phyloP scores from a whole-genome alignment of 2,888 invertebrate genomes.

The Globia sparganii region DNA sequence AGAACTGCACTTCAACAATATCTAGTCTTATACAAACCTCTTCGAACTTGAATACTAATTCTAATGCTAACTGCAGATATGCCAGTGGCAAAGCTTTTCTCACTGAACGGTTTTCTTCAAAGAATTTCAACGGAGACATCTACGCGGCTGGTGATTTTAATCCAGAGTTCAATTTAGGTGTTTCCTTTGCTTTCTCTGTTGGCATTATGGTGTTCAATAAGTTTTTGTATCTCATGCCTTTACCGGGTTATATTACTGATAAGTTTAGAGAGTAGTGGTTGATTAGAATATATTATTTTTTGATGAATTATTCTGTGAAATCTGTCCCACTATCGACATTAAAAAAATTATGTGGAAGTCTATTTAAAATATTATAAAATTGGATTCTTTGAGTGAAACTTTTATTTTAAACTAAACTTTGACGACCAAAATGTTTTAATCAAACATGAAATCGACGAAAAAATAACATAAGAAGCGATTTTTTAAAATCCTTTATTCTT shows the following conservation, averaged over 20 bases:
- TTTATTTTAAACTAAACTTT: slow-evolving; percentile 16
- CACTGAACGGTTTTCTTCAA: slow-evolving; percentile 92
- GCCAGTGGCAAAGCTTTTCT: slow-evolving; percentile 93
- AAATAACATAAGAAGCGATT: not conserved
- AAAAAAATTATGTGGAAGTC: not conserved
- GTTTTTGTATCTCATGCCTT: slow-evolving; percentile 95
- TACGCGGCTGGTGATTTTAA: slow-evolving; percentile 91
- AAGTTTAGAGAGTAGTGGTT: slow-evolving; percentile 94
- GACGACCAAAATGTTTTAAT: not conserved
- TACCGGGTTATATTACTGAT: slow-evolving; percentile 95
- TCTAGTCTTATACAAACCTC: slow-evolving; percentile 90
- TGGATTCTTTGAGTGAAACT: slow-evolving; percentile 4
- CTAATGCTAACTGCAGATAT: slow-evolving; percentile 92
- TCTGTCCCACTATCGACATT: slow-evolving; percentile 38
- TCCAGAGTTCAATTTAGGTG: slow-evolving; percentile 94
- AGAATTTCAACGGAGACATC: slow-evolving; percentile 89
- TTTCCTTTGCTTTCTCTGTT: slow-evolving; percentile 95
- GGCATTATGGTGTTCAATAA: slow-evolving; percentile 96
- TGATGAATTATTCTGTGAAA: slow-evolving; percentile 26
- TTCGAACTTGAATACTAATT: slow-evolving; percentile 85
- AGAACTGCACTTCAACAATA: slow-evolving; percentile 89
- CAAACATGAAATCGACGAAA: not conserved
- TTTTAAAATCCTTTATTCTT: not conserved
- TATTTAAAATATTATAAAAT: slow-evolving; percentile 27
- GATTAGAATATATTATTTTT: slow-evolving; percentile 5